Conservation (phyloP, 2,113 vertebrate species). For the Poeciliopsis occidentalis region DNA sequence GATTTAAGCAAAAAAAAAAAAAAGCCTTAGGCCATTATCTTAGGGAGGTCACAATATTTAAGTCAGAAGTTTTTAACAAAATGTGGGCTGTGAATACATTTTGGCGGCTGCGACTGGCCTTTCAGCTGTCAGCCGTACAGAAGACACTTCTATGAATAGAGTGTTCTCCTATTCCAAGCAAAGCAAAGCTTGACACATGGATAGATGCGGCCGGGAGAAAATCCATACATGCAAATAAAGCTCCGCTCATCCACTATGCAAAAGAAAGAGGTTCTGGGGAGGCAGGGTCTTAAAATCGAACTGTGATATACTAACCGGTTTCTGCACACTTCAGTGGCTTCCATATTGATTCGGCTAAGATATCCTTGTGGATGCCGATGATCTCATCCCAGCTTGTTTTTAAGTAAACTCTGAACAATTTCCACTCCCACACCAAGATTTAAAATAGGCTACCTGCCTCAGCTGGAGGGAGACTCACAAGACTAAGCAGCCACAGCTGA, state of each 20-base stretch:
- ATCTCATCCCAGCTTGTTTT: conserved; percentile 22
- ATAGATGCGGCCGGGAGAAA: conserved; percentile 24
- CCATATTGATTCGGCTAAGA: conserved; percentile 53
- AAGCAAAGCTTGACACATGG: conserved; percentile 28
- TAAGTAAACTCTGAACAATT: conserved; percentile 6
- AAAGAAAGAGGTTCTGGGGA: conserved; percentile 14
- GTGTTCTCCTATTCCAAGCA: not conserved
- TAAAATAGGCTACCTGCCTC: not conserved
- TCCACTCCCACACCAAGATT: not conserved
- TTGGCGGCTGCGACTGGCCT: conserved; percentile 2
- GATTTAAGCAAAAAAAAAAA: too few species aligned
- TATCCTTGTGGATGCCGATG: conserved; percentile 19
- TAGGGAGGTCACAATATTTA: too few species aligned
- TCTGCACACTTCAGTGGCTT: conserved; percentile 38
- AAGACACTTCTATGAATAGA: conserved; percentile 29
- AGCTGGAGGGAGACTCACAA: conserved; percentile 1
- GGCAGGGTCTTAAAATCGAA: conserved; percentile 36
- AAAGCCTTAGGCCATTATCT: too few species aligned
- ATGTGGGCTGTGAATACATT: too few species aligned
- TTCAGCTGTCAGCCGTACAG: too few species aligned
- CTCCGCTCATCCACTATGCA: conserved; percentile 31
- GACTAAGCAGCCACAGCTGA: not conserved
- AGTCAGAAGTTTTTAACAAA: too few species aligned
- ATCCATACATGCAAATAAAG: conserved; percentile 68
- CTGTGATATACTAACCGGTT: conserved; percentile 39